Evolutionary conservation across 2,113 vertebrate genomes (phyloP).

Genomic region (Archocentrus centrarchus): DNA sequence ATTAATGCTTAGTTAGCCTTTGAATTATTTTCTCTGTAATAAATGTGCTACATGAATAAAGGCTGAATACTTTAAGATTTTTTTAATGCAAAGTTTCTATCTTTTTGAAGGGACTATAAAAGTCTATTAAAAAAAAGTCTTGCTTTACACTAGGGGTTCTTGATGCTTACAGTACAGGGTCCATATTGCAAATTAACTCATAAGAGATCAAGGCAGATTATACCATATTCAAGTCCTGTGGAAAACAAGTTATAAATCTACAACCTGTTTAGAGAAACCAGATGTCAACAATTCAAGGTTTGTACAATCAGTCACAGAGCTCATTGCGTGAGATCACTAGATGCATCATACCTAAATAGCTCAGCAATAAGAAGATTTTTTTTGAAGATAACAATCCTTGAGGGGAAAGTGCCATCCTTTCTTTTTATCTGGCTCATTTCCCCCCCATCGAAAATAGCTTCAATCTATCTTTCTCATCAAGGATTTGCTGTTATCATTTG

Average conservation of each 20-base stretch:
- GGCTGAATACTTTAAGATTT: background rate
- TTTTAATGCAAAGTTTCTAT: background rate
- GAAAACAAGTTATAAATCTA: conserved; percentile 16
- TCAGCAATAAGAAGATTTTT: conserved; percentile 30
- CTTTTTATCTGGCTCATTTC: conserved; percentile 54
- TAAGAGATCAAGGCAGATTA: background rate
- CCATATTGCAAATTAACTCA: conserved; percentile 32
- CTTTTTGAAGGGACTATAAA: conserved; percentile 28
- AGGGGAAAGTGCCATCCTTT: conserved; percentile 30
- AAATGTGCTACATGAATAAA: conserved; percentile 14
- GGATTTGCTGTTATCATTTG: conserved; percentile 41
- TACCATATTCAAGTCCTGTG: conserved; percentile 23
- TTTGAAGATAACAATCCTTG: conserved; percentile 44
- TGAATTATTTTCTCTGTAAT: conserved; percentile 4
- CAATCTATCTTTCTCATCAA: conserved; percentile 44
- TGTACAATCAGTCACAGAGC: conserved; percentile 25
- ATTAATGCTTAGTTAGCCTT: conserved; percentile 24
- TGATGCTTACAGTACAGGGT: conserved; percentile 29
- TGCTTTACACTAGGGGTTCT: background rate
- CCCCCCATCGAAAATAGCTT: conserved; percentile 46
- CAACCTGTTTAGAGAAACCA: background rate
- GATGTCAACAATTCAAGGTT: conserved; percentile 30
- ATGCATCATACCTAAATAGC: conserved; percentile 43
- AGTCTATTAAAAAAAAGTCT: background rate
- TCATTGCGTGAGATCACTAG: conserved; percentile 20